Conservation (phyloP, 37 sponge, comb jelly and placozoan genomes). For the Ephydatia muelleri region DNA sequence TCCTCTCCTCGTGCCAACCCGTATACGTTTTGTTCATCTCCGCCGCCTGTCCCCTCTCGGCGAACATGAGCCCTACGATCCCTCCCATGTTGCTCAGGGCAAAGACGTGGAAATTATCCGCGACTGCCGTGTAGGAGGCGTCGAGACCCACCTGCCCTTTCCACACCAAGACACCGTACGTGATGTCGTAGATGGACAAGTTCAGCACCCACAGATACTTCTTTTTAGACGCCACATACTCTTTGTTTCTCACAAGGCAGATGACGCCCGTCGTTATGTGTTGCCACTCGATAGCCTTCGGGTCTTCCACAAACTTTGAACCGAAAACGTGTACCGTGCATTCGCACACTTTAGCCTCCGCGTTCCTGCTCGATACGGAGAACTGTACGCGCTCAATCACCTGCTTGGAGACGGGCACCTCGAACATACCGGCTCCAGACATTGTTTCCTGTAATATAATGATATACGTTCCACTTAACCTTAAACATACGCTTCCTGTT, state of each 20-base stretch:
- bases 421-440: slow-evolving; percentile 7
- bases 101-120: slow-evolving; percentile 77
- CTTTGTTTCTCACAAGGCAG: slow-evolving; percentile 68
- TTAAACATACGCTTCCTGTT: neutral
- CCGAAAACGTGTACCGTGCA: slow-evolving; percentile 71
- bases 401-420: slow-evolving; percentile 49
- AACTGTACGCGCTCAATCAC: slow-evolving; percentile 71
- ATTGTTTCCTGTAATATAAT: neutral
- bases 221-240: slow-evolving; percentile 33
- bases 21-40: slow-evolving; percentile 43
- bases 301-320: slow-evolving; percentile 30
- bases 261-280: slow-evolving; percentile 67
- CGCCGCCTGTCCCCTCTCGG: slow-evolving; percentile 18
- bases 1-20: slow-evolving; percentile 62
- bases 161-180: slow-evolving; percentile 76
- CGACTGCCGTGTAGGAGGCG: slow-evolving; percentile 65
- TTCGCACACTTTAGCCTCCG: slow-evolving; percentile 56
- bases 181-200: slow-evolving; percentile 57
- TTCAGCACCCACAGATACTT: slow-evolving; percentile 58
- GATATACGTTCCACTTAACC: neutral
- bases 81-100: slow-evolving; percentile 49
- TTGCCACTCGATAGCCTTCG: slow-evolving; percentile 59
- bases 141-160: slow-evolving; percentile 38
- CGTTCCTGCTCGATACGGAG: slow-evolving; percentile 74
- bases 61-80: slow-evolving; percentile 63